These are phyloP conservation scores for Solea solea DNA, from an alignment of 2,113 vertebrate species.

Conservation along the genomic window DNA sequence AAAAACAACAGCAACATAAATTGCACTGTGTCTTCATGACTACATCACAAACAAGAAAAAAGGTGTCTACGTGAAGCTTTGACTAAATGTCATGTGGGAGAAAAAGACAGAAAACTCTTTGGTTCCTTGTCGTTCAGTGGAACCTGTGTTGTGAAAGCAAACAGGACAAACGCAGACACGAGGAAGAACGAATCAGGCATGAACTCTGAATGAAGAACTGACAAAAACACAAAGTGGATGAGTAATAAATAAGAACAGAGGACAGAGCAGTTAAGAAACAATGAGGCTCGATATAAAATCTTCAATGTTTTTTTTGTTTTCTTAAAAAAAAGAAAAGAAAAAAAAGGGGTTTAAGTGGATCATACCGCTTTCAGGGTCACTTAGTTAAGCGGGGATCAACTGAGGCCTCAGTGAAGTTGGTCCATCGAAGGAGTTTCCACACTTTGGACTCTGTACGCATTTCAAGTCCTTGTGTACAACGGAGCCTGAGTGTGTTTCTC, in stretches of 20 bases:
- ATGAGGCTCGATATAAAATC: conserved; percentile 89
- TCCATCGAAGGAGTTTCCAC: conserved; percentile 79
- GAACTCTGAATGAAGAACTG: conserved; percentile 41
- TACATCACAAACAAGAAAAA: conserved; percentile 74
- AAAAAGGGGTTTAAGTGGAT: conserved; percentile 52
- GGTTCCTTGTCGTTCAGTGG: conserved; percentile 52
- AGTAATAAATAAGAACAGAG: conserved; percentile 73
- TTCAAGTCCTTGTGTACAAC: neutral
- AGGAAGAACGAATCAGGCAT: conserved; percentile 61
- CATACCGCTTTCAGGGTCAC: conserved; percentile 44
- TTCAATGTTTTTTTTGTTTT: conserved; percentile 58
- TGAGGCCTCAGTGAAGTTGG: conserved; percentile 83
- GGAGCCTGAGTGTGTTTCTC: conserved; percentile 28
- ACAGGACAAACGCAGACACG: conserved; percentile 47
- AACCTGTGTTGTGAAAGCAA: conserved; percentile 56
- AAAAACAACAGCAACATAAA: conserved; percentile 82
- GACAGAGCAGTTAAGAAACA: conserved; percentile 75
- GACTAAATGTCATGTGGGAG: neutral
- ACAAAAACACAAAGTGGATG: conserved; percentile 7
- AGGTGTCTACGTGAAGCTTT: conserved; percentile 58
- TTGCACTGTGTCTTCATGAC: conserved; percentile 82
- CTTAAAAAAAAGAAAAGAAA: no score
- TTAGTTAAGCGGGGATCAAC: conserved; percentile 43
- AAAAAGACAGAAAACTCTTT: conserved; percentile 42
- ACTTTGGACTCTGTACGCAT: conserved; percentile 9